Evolutionary conservation across 2,113 vertebrate species (phyloP), one percentile per base, ranked within the genome.

Genomic region (Pyxicephalus adspersus): DNA sequence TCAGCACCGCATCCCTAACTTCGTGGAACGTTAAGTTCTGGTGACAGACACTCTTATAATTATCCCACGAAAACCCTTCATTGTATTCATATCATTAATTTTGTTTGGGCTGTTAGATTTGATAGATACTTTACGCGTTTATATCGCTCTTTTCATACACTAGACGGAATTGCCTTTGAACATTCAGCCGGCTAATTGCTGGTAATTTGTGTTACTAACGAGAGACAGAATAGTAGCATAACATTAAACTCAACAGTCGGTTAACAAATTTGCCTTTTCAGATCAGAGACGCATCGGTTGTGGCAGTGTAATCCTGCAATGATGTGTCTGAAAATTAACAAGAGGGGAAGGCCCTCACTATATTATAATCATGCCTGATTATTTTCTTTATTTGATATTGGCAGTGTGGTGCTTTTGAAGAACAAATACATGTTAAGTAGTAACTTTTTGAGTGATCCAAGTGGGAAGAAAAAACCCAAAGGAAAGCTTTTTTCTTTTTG

Each of bases 151-250:
- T 90, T 93, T 92, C 92, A 87, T 88, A 91, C 84, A 26, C 86
- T 88, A 89, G 93, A 91, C 90, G 89, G 91, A 94, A 85, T 92
- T 92, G 93, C 93, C 90, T 94, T 92, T 91, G 92, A 93, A 92
- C 90, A 92, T 90, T 92, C 91, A 92, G 90, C 91, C 88, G 29
- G 92, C 91, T 93, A 93, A 94, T 94, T 94, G 92, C 92, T 87
- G 85, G 91, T 93, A 94, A 94, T 94, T 93, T 93, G 93, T 91
- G 92, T 91, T 92, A 86, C 91, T 94, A 93, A 93, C 91, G 90
- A 93, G 91, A 91, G 86, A 86, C 92, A 90, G 92, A 93, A 92
- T 90, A 87, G 91, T 88, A 90, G 91, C 90, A 85, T 90, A 91
- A 91, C 92, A 91, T 94, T 93, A 94, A 90, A 84, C 91, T 90